Evolutionary conservation across 1,140 invertebrate species (phyloP).

Genomic region (Rhynchophorus ferrugineus): DNA sequence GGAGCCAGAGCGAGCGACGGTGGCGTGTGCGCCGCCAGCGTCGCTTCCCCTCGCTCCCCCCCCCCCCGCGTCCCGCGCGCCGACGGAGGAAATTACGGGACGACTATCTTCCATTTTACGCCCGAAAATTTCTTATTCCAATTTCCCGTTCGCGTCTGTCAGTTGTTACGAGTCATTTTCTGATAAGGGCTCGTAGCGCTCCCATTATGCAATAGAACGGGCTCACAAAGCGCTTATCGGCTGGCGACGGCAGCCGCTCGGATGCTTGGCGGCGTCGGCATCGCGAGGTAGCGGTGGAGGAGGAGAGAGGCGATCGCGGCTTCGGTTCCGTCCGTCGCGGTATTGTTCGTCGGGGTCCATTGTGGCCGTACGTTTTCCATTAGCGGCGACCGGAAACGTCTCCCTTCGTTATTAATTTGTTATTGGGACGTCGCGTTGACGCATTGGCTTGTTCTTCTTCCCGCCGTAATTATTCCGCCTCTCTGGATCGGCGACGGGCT

Average conservation of each 20-base stretch:
- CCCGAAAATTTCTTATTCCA: slow-evolving; percentile 49
- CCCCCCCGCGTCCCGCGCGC: slow-evolving; percentile 22
- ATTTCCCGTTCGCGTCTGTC: slow-evolving; percentile 48
- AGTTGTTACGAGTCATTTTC: slow-evolving; percentile 47
- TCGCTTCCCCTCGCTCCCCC: slow-evolving; percentile 7
- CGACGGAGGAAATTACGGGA: slow-evolving; percentile 40
- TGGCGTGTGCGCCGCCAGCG: slow-evolving; percentile 1
- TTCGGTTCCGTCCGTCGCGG: too few relatives aligned
- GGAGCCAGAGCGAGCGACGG: not conserved
- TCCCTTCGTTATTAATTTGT: too few relatives aligned
- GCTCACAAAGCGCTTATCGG: slow-evolving; percentile 42
- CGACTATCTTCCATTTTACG: slow-evolving; percentile 48
- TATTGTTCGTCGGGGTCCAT: too few relatives aligned
- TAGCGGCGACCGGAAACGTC: too few relatives aligned
- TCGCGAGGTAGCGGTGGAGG: too few relatives aligned
- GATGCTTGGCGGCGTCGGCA: not conserved
- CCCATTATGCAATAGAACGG: slow-evolving; percentile 43
- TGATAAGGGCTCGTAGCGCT: slow-evolving; percentile 42
- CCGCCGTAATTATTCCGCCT: too few relatives aligned
- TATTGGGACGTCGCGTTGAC: too few relatives aligned
- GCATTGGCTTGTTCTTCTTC: too few relatives aligned
- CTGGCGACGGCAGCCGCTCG: slow-evolving; percentile 3
- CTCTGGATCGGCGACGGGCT: too few relatives aligned
- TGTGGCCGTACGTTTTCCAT: too few relatives aligned
- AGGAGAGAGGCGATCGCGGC: too few relatives aligned